Evolutionary conservation across 2,113 vertebrate genomes (phyloP).

Genomic region (Paramormyrops kingsleyae): DNA sequence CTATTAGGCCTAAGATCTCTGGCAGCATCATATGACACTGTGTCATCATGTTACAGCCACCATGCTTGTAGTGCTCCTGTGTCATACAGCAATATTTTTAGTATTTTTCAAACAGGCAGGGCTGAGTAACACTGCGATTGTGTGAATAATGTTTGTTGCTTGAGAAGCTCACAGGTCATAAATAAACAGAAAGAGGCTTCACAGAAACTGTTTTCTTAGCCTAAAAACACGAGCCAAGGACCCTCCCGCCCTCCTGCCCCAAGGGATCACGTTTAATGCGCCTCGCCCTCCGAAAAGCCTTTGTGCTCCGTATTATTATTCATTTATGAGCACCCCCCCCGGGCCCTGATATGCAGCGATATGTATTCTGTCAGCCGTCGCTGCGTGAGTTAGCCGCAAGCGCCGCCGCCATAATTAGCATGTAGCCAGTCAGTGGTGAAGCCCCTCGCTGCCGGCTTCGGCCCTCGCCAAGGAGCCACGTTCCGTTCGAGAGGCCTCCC

Average conservation of each 20-base stretch:
- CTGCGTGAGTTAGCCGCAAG: background rate
- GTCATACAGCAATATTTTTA: background rate
- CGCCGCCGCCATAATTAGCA: background rate
- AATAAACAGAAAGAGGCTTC: background rate
- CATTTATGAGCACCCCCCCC: background rate
- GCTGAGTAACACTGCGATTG: background rate
- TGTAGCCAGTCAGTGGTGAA: background rate
- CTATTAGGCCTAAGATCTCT: background rate
- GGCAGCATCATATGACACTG: background rate
- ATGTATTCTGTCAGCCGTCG: background rate
- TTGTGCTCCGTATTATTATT: background rate
- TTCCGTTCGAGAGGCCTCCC: background rate
- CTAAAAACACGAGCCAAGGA: background rate
- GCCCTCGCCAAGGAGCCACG: background rate
- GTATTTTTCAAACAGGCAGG: background rate
- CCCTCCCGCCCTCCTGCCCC: too few species aligned
- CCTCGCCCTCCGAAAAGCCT: background rate
- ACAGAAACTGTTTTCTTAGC: background rate
- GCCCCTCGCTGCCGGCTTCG: background rate
- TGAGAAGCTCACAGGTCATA: background rate
- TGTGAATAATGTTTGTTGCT: background rate
- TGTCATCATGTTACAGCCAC: background rate
- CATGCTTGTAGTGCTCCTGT: background rate
- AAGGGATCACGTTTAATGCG: background rate
- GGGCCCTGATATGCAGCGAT: background rate